phyloP scores from a whole-genome alignment of 2,888 invertebrate genomes.

The Aphidius colemani region DNA sequence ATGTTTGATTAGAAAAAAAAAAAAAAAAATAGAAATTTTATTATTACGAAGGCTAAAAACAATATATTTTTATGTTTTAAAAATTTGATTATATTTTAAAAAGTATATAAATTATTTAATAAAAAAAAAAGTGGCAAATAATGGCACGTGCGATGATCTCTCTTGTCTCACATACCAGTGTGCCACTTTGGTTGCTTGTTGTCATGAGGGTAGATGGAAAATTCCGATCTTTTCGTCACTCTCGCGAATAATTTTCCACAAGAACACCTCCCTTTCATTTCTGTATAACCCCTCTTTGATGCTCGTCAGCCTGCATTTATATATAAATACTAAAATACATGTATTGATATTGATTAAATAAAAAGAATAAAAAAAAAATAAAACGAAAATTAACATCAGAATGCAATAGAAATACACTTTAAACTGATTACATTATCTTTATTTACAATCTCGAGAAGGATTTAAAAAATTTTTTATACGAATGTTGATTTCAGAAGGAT shows the following conservation, averaged over 20 bases:
- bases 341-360: background rate
- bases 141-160: slow-evolving; percentile 17
- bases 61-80: too few relatives aligned
- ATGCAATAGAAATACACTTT: background rate
- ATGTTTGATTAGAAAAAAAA: too few relatives aligned
- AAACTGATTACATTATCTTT: slow-evolving; percentile 3
- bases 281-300: background rate
- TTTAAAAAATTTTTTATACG: too few relatives aligned
- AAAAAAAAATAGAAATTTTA: too few relatives aligned
- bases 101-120: too few relatives aligned
- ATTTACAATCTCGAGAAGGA: background rate
- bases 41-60: too few relatives aligned
- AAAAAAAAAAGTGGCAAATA: background rate
- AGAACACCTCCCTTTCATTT: slow-evolving; percentile 11
- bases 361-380: background rate
- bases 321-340: slow-evolving; percentile 12
- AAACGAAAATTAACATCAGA: background rate
- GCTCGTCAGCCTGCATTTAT: slow-evolving; percentile 3
- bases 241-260: slow-evolving; percentile 14
- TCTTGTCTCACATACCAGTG: slow-evolving; percentile 10
- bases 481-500: slow-evolving; percentile 2
- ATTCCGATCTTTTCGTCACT: slow-evolving; percentile 14
- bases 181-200: slow-evolving; percentile 15
- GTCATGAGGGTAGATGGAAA: slow-evolving; percentile 2
- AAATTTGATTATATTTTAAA: too few relatives aligned